Base-by-base conservation (phyloP, 2,888 invertebrate genomes). In the Sarcophaga variegata region DNA sequence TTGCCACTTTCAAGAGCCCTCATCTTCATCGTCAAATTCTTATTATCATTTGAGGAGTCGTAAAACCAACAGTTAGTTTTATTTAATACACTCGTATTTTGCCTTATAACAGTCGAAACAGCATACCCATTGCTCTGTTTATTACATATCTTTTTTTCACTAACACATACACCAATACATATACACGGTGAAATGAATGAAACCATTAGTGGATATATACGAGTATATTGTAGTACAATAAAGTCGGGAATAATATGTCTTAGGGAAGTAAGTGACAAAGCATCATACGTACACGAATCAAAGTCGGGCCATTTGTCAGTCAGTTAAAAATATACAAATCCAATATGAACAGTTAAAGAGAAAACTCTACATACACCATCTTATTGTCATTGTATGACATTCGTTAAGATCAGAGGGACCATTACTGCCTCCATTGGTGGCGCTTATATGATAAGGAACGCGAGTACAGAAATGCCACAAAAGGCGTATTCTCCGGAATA, bases 1-100 rank as follows among this genome's bases (percentile, higher is more conserved):
- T 4, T 54, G 25, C 17, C 70, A 70, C 6, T 1, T 25, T 49
- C 54, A 69, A 69, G 27, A 70, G 37, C 70, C 54, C 22, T 54
- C 25, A 66, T 17, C 54, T 14, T 5, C 10, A 11, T 22, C 22
- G 22, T 22, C 22, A n/a, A 60, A 60, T 59, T 72, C 37, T 72
- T n/a, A 45, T 72, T 72, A 14, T 37, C 27, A 27, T 60, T 72
- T n/a, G 59, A 47, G 59, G 59, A 47, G 59, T 71, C 59, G 54
- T 71, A 25, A 71, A 25, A 27, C 8, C 70, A 54, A n/a, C 25
- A 54, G 49, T 11, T 70, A 4, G 54, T 47, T 37, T 37, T 37
- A 49, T 37, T 10, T 37, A 69, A 69, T 69, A 69, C 3, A 66
- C 37, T 66, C 17, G 4, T 59, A 59, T 59, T 59, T 17, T 59